Base-by-base conservation (phyloP, 2,113 vertebrate species). In the Cyprinus carpio region DNA sequence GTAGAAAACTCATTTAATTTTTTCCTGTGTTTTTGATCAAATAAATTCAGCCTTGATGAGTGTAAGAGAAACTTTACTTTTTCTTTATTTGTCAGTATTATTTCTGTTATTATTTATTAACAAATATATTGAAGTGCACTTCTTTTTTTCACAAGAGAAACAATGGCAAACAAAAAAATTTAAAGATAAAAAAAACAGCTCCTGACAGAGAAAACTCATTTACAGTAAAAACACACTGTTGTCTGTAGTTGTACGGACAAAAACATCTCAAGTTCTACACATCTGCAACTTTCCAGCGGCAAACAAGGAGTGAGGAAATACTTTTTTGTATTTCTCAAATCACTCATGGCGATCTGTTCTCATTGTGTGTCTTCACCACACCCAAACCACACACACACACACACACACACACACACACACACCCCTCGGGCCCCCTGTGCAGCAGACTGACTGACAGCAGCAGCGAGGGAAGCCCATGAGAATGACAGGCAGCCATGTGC, bases 401-500 rank as follows among this genome's bases (percentile, higher is more conserved):
- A 34, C 75, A 34, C 34, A 37, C 49, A 25, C 25, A 10, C 74
- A 10, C 58, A 12, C n/a, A 62, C 58, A 12, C 72, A 25, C 46
- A 2, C 74, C 51, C 54, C 54, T 7, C 16, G 6, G 3, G 74
- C 40, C 72, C 37, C n/a, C 72, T 27, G 11, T 49, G 43, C 43
- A 75, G 72, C 62, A 29, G 15, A 83, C 80, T 88, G 89, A 90
- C 69, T 87, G 88, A 86, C 84, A 76, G 87, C 86, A 64, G 89
- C 84, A n/a, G n/a, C n/a, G 87, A 84, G 79, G 88, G 69, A 80
- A 90, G 87, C 83, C 81, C 86, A 67, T 88, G 86, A 88, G 86
- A 74, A 90, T 91, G 92, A 92, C 91, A 90, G 88, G 87, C 82
- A 80, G 86, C 85, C 86, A 87, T 87, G 90, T 89, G 90, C 92